A percentile compares a stretch with the other conserved stretches of the same genome.
These are phyloP conservation scores for Podotricha telesiphe DNA, from an alignment of 2,888 invertebrate genomes.

Conservation along the genomic window DNA sequence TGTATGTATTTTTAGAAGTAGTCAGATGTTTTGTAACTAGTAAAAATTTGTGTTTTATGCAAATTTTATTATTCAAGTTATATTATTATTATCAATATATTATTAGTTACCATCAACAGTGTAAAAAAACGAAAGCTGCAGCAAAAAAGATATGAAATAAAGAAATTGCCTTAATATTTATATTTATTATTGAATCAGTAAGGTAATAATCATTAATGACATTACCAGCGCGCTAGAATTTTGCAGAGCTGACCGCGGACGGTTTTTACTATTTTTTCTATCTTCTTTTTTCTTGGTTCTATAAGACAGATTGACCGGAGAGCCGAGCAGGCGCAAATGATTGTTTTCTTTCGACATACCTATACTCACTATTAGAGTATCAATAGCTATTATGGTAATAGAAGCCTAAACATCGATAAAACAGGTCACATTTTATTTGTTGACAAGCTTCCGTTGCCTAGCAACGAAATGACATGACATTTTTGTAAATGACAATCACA, in stretches of 20 bases:
- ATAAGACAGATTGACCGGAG: slow-evolving; percentile 75
- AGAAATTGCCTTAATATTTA: not conserved
- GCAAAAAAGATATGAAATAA: not conserved
- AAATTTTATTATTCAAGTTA: too few species aligned
- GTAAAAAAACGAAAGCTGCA: too few species aligned
- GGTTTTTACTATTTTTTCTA: slow-evolving; percentile 64
- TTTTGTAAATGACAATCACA: not conserved
- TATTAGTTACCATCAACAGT: too few species aligned
- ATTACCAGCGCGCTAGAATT: slow-evolving; percentile 70
- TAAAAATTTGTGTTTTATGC: too few species aligned
- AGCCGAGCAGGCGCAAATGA: slow-evolving; percentile 73
- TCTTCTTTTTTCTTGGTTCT: slow-evolving; percentile 75
- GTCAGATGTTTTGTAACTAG: too few species aligned
- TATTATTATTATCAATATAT: too few species aligned
- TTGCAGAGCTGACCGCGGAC: slow-evolving; percentile 74
- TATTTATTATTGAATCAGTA: not conserved
- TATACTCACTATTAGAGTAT: slow-evolving; percentile 27
- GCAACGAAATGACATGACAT: slow-evolving; percentile 49
- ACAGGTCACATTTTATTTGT: slow-evolving; percentile 50
- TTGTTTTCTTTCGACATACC: slow-evolving; percentile 78
- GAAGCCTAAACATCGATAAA: slow-evolving; percentile 27
- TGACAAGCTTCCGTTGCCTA: slow-evolving; percentile 58
- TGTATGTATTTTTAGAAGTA: too few species aligned
- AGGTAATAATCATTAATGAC: not conserved
- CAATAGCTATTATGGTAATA: slow-evolving; percentile 15